Evolutionary conservation across 37 sponge, comb jelly and placozoan species (phyloP).

Genomic region (Mnemiopsis leidyi): DNA sequence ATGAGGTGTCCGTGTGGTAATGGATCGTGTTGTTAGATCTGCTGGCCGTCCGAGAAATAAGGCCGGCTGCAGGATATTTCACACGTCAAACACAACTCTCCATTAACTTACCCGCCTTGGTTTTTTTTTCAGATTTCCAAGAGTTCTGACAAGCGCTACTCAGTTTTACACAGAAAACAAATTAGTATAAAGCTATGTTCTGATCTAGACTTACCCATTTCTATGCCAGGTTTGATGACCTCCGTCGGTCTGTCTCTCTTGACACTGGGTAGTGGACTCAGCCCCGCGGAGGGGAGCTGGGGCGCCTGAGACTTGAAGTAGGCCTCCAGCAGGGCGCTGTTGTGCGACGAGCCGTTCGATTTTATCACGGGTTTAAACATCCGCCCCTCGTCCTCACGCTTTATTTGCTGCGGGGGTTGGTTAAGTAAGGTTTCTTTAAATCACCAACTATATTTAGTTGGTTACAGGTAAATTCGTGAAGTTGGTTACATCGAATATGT

Average conservation of each 20-base stretch:
- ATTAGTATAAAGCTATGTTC: no score
- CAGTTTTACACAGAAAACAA: no score
- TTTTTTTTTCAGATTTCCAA: no score
- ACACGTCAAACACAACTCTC: no score
- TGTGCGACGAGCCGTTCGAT: constrained; percentile 14
- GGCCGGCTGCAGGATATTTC: not conserved
- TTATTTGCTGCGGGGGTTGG: constrained; percentile 5
- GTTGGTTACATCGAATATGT: no score
- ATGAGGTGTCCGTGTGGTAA: not conserved
- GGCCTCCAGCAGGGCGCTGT: constrained; percentile 3
- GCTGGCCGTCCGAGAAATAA: not conserved
- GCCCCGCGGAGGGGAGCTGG: not conserved
- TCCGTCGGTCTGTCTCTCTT: constrained; percentile 2
- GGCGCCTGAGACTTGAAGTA: not conserved
- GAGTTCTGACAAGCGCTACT: no score
- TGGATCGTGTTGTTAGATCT: not conserved
- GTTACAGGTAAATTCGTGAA: no score
- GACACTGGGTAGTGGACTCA: not conserved
- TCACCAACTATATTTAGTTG: no score
- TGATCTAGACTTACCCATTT: constrained; percentile 9
- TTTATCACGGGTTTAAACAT: constrained; percentile 22
- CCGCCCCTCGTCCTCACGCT: constrained; percentile 28
- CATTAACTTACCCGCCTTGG: no score
- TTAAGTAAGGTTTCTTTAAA: no score
- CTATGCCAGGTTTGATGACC: not conserved